Base-by-base conservation (phyloP, 2,888 invertebrate genomes). In the Herminia tarsipennalis region DNA sequence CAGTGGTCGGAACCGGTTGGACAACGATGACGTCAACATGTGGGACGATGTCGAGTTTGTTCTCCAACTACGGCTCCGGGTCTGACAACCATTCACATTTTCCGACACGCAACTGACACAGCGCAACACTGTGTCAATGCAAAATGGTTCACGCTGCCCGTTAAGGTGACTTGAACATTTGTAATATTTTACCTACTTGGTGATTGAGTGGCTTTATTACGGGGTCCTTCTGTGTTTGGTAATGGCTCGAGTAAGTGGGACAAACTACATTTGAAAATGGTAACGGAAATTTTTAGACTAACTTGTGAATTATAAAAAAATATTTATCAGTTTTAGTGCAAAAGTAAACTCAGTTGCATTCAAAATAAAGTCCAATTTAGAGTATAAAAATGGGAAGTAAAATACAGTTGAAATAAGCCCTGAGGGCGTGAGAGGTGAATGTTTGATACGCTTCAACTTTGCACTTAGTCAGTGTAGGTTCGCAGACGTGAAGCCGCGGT, bases 11-110 rank as follows among this genome's bases (percentile, higher is more conserved):
- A 77, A 81, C 82, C 76, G 76, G 81, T 82, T 56, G 29, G 45
- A 42, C 51, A 48, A 40, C 12, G 16, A 52, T 80, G 78, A 77
- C 80, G 80, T 81, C 77, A 81, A 29, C 51, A 30, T 42, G 73
- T 75, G 62, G 74, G 76, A 49, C 42, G 60, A 33, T 41, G 42
- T 33, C 56, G 35, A 47, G 37, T 39, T 45, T 25, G 56, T 63
- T 27, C 69, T 63, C 63, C 67, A 69, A 51, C 53, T 50, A 36
- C 13, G 32, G 24, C 40, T 40, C 47, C 8, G 61, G 48, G 61
- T 53, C 29, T 38, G 10, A 41, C 2, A 48, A 34, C 39, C 36
- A 34, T 34, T 37, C 39, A 42, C 24, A 36, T 42, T 48, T 58
- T 47, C 41, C 20, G 5, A 36, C 12, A n/a, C 12, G 2, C n/a